These are phyloP conservation scores for Endomychus coccineus DNA, from an alignment of 2,888 invertebrate species.

Conservation along the genomic window DNA sequence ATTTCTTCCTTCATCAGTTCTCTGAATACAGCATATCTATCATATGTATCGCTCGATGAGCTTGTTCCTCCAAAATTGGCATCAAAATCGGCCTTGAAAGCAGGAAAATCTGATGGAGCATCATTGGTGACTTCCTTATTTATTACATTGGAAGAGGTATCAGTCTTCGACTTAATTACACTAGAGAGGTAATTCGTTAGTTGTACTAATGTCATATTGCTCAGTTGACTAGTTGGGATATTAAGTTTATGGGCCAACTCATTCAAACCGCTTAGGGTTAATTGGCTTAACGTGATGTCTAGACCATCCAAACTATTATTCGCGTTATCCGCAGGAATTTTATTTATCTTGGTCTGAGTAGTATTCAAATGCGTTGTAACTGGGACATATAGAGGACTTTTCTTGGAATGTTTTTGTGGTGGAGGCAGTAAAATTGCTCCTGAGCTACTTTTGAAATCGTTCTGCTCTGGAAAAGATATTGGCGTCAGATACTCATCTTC, in stretches of 20 bases:
- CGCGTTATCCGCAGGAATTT: constrained; percentile 37
- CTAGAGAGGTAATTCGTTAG: constrained; percentile 71
- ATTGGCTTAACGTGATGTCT: constrained; percentile 75
- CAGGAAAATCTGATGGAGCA: constrained; percentile 44
- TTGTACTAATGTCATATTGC: constrained; percentile 81
- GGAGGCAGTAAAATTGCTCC: constrained; percentile 47
- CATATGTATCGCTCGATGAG: constrained; percentile 46
- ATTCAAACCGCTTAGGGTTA: constrained; percentile 73
- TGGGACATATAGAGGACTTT: constrained; percentile 25
- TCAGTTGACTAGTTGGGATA: constrained; percentile 70
- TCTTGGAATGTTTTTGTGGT: constrained; percentile 39
- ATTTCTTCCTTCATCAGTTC: constrained; percentile 74
- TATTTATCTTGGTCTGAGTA: constrained; percentile 33
- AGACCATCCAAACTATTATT: constrained; percentile 44
- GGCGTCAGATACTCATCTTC: constrained; percentile 65
- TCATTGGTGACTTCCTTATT: constrained; percentile 32
- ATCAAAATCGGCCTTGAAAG: constrained; percentile 59
- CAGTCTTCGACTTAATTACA: constrained; percentile 42
- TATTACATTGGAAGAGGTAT: constrained; percentile 16
- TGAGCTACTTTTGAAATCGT: constrained; percentile 21
- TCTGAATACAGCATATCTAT: constrained; percentile 81
- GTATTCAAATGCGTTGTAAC: constrained; percentile 29
- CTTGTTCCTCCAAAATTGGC: constrained; percentile 61
- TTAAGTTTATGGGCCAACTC: constrained; percentile 69
- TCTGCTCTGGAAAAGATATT: constrained; percentile 47